Base-by-base conservation (phyloP, 1,140 invertebrate genomes). In the Heliconius himera region DNA sequence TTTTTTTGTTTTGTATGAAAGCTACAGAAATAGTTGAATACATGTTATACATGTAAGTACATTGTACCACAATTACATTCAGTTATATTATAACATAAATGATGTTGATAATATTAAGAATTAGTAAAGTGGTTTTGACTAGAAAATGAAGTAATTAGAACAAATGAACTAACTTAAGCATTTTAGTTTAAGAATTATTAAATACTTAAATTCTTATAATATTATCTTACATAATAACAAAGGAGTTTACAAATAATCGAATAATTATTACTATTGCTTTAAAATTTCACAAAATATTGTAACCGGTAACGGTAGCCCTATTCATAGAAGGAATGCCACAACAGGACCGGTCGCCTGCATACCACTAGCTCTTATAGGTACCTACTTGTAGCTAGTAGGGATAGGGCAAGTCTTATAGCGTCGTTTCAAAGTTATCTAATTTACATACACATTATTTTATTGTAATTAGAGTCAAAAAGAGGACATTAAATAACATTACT, bases 341-440 rank as follows among this genome's bases (percentile, higher is more conserved):
- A 56, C 71, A 46, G 77, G 77, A 73, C 77, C 77, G 71, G 77
- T 78, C 71, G 77, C 77, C 33, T 60, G 71, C 77, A 73, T 78
- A 78, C 77, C 77, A 46, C 70, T 73, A 73, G 33, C 70, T 49
- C 51, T 56, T 36, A 56, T 77, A 77, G 41, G 13, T 46, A 46
- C 5, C 6, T 6, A 36, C 29, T 70, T 70, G 66, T 33, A 76
- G 41, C 70, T 78, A 73, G 8, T 3, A 26, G 70, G 71, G 77
- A 78, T 76, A 77, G 77, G 74, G 78, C 60, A 78, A 78, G 60
- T 78, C 56, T 66, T 77, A 77, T 18, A 36, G 22, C 60, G 60
- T 66, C 60, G 60, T 66, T 26, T 9, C 9, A 66, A 66, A 26
- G 22, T 66, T 16, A n/a, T 66, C 26, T 29, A 66, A 66, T 66